Percentiles rank a stretch among this genome's conserved stretches.
Conservation (phyloP, 1,140 invertebrate species). For the Pseudomyrmex cubaensis region DNA sequence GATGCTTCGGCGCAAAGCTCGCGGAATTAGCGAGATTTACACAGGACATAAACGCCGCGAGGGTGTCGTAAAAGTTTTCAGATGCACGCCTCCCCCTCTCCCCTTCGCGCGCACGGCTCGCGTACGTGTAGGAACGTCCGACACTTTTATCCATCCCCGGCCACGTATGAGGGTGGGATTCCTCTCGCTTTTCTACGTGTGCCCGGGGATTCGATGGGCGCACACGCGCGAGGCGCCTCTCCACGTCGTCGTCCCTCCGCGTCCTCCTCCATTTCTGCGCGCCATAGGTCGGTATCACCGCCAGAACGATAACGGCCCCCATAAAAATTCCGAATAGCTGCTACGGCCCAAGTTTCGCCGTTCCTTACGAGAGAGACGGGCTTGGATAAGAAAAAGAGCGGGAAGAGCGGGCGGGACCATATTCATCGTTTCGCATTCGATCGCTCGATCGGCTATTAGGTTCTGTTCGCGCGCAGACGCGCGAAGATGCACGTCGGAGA, state of each 20-base stretch:
- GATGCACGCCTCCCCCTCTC: conserved; percentile 61
- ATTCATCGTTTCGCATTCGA: conserved; percentile 37
- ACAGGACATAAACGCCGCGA: conserved; percentile 81
- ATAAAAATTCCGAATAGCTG: conserved; percentile 81
- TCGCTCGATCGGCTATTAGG: conserved; percentile 48
- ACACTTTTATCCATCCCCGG: conserved; percentile 17
- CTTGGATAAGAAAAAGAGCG: neutral
- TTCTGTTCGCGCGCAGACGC: conserved; percentile 25
- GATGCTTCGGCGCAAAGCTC: conserved; percentile 68
- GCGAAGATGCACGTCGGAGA: conserved; percentile 7
- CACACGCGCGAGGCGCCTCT: conserved; percentile 62
- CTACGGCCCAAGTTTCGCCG: conserved; percentile 77
- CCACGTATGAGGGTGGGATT: conserved; percentile 54
- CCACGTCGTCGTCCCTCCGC: conserved; percentile 15
- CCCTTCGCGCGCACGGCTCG: neutral
- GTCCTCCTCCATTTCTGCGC: conserved; percentile 17
- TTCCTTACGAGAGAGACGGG: conserved; percentile 55
- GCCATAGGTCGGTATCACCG: conserved; percentile 67
- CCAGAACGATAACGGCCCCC: conserved; percentile 77
- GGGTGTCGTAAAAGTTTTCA: conserved; percentile 81
- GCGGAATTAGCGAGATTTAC: conserved; percentile 83
- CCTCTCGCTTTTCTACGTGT: conserved; percentile 57
- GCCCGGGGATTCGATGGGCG: conserved; percentile 67
- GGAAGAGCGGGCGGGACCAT: neutral
- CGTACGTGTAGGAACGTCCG: conserved; percentile 46